A percentile compares a stretch with the other conserved stretches of the same genome.
These are phyloP conservation scores for Hypolimnas misippus DNA, from an alignment of 2,888 invertebrate species.

Conservation along the genomic window DNA sequence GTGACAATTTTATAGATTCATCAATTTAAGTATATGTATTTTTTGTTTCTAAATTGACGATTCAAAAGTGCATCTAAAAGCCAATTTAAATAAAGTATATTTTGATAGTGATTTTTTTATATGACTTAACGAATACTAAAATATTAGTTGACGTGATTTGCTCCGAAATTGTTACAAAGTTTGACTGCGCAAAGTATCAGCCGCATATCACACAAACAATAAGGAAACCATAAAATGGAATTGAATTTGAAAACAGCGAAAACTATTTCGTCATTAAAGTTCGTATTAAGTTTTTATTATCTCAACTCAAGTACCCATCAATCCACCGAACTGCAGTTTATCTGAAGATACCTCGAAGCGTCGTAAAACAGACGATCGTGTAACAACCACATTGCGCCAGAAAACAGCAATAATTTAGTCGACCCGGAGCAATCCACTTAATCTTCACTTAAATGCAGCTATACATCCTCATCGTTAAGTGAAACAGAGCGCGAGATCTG, in stretches of 20 bases:
- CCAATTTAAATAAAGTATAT: too few relatives aligned
- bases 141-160: too few relatives aligned
- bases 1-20: too few relatives aligned
- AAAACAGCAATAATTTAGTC: constrained; percentile 42
- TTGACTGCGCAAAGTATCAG: too few relatives aligned
- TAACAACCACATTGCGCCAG: constrained; percentile 38
- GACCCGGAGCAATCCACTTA: constrained; percentile 40
- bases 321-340: constrained; percentile 29
- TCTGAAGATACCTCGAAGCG: constrained; percentile 27
- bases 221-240: neutral
- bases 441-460: constrained; percentile 36
- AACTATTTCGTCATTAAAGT: neutral
- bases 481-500: constrained; percentile 33
- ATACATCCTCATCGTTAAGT: constrained; percentile 35
- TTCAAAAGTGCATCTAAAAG: too few relatives aligned
- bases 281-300: constrained; percentile 7
- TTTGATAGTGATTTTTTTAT: too few relatives aligned
- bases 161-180: too few relatives aligned
- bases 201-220: too few relatives aligned
- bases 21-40: too few relatives aligned
- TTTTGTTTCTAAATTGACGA: too few relatives aligned
- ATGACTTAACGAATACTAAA: too few relatives aligned
- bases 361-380: constrained; percentile 35
- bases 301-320: constrained; percentile 26
- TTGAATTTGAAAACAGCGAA: neutral